Evolutionary conservation across 2,797 vertebrate genomes (phyloP).

Genomic region (Mycteria americana): DNA sequence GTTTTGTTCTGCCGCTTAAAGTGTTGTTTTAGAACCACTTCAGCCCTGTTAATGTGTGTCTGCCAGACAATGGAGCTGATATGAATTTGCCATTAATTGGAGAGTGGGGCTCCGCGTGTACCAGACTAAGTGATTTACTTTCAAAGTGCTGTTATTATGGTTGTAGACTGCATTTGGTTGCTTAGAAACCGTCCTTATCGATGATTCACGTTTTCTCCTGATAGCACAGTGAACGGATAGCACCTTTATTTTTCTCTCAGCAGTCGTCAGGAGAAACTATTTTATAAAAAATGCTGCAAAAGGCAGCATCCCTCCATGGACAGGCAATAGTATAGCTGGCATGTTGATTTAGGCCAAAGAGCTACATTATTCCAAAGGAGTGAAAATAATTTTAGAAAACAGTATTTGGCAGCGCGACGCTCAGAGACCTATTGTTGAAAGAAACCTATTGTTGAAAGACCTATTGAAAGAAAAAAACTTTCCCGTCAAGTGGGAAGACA

Average conservation of each 20-base stretch:
- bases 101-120: background rate
- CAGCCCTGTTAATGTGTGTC: background rate
- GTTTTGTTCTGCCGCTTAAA: background rate
- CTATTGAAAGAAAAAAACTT: background rate
- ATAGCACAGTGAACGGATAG: slow-evolving; percentile 1
- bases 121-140: slow-evolving; percentile 25
- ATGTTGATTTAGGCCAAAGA: background rate
- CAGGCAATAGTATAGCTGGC: background rate
- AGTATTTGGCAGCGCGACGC: background rate
- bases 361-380: background rate
- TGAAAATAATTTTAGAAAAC: background rate
- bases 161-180: slow-evolving; percentile 40
- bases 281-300: background rate
- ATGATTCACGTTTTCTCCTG: slow-evolving; percentile 44
- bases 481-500: background rate
- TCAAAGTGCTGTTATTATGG: slow-evolving; percentile 39
- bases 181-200: slow-evolving; percentile 61
- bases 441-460: no score
- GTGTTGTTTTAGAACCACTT: background rate
- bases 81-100: slow-evolving; percentile 1
- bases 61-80: slow-evolving; percentile 18
- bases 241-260: background rate
- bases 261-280: background rate
- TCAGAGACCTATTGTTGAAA: background rate
- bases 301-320: background rate